Base-by-base conservation (phyloP, 2,888 invertebrate species). In the Ferdinandea cuprea region DNA sequence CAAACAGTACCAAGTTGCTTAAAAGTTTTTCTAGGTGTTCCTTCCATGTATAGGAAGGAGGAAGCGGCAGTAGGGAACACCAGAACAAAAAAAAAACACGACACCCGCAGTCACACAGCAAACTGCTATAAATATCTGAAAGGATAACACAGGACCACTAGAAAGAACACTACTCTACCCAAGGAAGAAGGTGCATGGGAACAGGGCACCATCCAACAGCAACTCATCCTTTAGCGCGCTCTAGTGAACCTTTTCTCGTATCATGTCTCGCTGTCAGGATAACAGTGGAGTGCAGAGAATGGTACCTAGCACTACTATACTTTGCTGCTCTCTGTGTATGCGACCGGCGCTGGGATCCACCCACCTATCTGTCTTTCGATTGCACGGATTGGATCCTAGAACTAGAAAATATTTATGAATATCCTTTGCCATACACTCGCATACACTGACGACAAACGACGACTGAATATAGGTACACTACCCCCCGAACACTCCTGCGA, bases 341-440 rank as follows among this genome's bases (percentile, higher is more conserved):
- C 8, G 28, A 6, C 28, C 7, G 28, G 54, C 59, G 71, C 63
- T 66, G 61, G 72, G 78, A 83, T 83, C 78, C 77, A 44, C 83
- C 78, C 54, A 77, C 78, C 78, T 83, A 83, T 78, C 72, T 83
- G 68, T 78, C 83, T 73, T 83, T 78, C 78, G 83, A 78, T 83
- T 83, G 83, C 78, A 83, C 78, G 83, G 83, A 83, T 83, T 83
- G 83, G 83, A 83, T 83, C 78, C 83, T 83, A 78, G 83, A 83
- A 83, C 78, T 78, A 78, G 83, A 83, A 83, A 83, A 78, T 83
- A 83, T 83, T 83, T 83, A 83, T 83, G 83, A 83, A 83, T 83
- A 83, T 83, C 83, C 83, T 73, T 63, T 58, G 46, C 37, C 76
- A 58, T 65, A 42, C 48, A 17, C 44, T 5, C 37, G 21, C 19